A percentile compares a stretch with the other conserved stretches of the same genome.
These are phyloP conservation scores for Poecilia gillii DNA, from an alignment of 2,797 vertebrate species.

Conservation along the genomic window DNA sequence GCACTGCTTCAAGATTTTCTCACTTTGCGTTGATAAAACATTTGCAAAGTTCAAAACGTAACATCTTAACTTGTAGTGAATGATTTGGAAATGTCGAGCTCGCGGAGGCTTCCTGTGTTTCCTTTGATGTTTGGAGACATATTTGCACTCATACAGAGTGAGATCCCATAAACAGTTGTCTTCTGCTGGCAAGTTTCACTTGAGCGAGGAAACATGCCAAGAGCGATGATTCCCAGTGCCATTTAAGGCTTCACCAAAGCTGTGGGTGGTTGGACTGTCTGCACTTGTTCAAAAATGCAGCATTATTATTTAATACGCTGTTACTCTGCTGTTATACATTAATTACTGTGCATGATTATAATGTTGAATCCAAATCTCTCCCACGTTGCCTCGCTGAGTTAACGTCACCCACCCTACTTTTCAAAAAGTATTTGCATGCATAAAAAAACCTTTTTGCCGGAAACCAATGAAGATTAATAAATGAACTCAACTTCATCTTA, in stretches of 20 bases:
- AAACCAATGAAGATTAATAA: background rate
- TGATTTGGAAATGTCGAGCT: background rate
- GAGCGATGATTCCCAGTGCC: slow-evolving; percentile 46
- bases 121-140: slow-evolving; percentile 22
- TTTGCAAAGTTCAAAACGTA: background rate
- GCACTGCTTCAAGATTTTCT: background rate
- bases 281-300: slow-evolving; percentile 41
- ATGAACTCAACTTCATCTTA: background rate
- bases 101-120: slow-evolving; percentile 13
- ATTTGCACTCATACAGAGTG: slow-evolving; percentile 6
- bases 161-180: slow-evolving; percentile 21
- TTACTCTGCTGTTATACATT: slow-evolving; percentile 33
- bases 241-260: slow-evolving; percentile 35
- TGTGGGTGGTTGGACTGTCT: slow-evolving; percentile 46
- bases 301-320: slow-evolving; percentile 47
- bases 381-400: slow-evolving; percentile 8
- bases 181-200: slow-evolving; percentile 32
- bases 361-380: slow-evolving; percentile 35
- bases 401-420: slow-evolving; percentile 38
- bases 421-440: background rate
- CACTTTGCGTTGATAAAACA: background rate
- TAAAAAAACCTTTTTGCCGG: slow-evolving; percentile 16
- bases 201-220: slow-evolving; percentile 35
- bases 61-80: slow-evolving; percentile 17
- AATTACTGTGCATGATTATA: slow-evolving; percentile 35